phyloP scores from a whole-genome alignment of 2,113 vertebrate genomes.

The Myanophis thanlyinensis region DNA sequence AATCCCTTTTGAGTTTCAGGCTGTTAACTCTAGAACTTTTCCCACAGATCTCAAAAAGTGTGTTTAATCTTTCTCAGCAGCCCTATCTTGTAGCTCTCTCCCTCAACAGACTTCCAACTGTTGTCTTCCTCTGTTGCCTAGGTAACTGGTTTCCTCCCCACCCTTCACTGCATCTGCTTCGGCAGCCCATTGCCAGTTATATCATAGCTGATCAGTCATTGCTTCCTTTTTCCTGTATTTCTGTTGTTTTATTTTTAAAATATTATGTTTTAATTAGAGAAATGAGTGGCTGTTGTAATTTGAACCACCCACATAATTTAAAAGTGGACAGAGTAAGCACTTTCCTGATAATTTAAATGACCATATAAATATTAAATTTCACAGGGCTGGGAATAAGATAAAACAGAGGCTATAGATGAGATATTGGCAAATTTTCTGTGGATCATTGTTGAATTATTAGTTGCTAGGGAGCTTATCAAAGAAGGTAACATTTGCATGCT shows the following conservation, averaged over 20 bases:
- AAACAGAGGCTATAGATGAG: background rate
- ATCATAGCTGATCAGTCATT: background rate
- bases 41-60: background rate
- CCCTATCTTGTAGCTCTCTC: background rate
- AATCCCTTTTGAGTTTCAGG: background rate
- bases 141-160: background rate
- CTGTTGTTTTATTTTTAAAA: background rate
- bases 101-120: background rate
- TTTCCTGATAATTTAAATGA: background rate
- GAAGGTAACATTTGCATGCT: background rate
- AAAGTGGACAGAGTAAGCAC: background rate
- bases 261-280: background rate
- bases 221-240: background rate
- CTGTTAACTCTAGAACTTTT: background rate
- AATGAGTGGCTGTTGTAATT: background rate
- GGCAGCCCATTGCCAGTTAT: background rate
- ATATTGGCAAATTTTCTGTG: background rate
- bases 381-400: background rate
- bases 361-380: background rate
- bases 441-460: background rate
- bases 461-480: background rate
- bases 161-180: background rate
- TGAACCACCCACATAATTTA: background rate
- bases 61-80: background rate
- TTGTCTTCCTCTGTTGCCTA: background rate